Evolutionary conservation across 2,888 invertebrate species (phyloP), one percentile per base, ranked within the genome.

Genomic region (Nymphalis urticae): DNA sequence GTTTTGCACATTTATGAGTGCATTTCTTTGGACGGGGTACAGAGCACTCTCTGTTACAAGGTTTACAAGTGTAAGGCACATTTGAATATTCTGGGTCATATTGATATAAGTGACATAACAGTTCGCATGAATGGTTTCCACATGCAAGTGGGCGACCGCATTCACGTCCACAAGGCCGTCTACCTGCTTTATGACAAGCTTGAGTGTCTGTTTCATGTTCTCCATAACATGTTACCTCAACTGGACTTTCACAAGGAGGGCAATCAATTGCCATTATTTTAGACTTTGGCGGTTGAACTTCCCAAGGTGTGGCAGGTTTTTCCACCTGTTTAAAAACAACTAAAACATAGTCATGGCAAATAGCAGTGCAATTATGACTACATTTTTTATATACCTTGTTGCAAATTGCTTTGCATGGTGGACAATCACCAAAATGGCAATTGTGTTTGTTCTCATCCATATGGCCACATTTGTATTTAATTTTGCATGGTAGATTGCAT

Each of bases 401-500:
- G 84, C 98, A 98, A 51, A 94, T 89, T 78, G 97, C 96, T 71
- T 91, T 93, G 82, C 98, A 98, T 0, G 96, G 95, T 0, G 98
- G 96, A 82, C 98, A 98, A 48, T 95, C 94, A 0, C 96, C 96
- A 78, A 96, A 96, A 83, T 98, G 98, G 80, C 98, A 98, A 62
- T 90, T 92, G 84, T 97, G 97, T 19, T 93, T 93, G 75, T 96
- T 95, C 69, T 96, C 94, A 71, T 93, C 91, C 6, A 92, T 82
- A 84, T 98, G 98, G 77, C 98, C 97, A 87, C 98, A 98, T 82
- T 96, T 95, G 5, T 97, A 95, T 48, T 96, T 95, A 60, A 95
- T 93, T 95, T 93, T 95, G 88, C 98, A 98, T 0, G 89, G 88
- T 67, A 95, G 93, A 69, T 88, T 92, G 80, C 98, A 98, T 78